A percentile compares a stretch with the other conserved stretches of the same genome.
Evolutionary conservation across 2,113 vertebrate species (phyloP).

Genomic region (Climacteris rufus): DNA sequence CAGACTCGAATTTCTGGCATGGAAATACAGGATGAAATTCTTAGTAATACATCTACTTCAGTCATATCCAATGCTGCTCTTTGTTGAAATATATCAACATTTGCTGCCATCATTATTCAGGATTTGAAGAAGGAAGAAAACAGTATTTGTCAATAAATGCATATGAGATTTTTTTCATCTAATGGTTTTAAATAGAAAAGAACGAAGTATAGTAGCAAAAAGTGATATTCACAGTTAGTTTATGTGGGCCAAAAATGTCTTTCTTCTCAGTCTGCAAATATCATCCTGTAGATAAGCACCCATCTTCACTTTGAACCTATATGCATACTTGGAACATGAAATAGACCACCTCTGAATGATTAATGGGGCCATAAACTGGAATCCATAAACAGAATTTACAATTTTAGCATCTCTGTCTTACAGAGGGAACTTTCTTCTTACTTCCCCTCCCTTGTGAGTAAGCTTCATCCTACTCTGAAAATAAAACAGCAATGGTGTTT

Average conservation of each 20-base stretch:
- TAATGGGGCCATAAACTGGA: background rate
- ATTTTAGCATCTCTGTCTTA: background rate
- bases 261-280: slow-evolving; percentile 72
- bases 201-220: background rate
- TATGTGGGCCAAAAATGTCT: slow-evolving; percentile 71
- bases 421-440: background rate
- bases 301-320: slow-evolving; percentile 83
- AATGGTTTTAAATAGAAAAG: background rate
- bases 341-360: background rate
- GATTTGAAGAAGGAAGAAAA: background rate
- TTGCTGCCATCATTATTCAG: background rate
- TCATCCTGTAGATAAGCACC: slow-evolving; percentile 77
- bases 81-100: background rate
- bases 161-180: background rate
- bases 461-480: background rate
- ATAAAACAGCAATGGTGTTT: background rate
- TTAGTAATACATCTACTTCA: background rate
- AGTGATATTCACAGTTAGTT: slow-evolving; percentile 63
- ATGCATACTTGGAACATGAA: background rate
- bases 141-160: background rate
- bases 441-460: background rate
- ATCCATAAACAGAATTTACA: background rate
- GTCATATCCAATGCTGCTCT: background rate
- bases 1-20: background rate
- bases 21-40: background rate